Percentiles rank a stretch among this genome's conserved stretches.
phyloP scores from a whole-genome alignment of 2,888 invertebrate species.

The Erynnis tages region DNA sequence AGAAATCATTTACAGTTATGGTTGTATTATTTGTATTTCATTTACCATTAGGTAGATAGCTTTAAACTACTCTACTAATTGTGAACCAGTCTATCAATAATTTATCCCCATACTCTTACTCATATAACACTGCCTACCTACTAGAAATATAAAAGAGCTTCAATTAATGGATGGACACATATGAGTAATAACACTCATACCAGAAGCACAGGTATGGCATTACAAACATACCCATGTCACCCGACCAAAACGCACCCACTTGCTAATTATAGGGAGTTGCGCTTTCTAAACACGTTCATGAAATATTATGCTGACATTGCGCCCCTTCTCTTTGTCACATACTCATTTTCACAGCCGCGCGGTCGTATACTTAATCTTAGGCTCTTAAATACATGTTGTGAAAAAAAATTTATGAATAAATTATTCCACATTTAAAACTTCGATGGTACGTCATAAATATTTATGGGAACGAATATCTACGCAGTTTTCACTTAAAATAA shows the following conservation, averaged over 20 bases:
- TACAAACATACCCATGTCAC: neutral
- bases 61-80: too few species aligned
- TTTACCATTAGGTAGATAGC: too few species aligned
- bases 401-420: neutral
- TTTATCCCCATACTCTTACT: too few species aligned
- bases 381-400: neutral
- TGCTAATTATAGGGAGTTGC: conserved; percentile 18
- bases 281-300: conserved; percentile 22
- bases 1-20: too few species aligned
- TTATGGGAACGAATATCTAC: neutral
- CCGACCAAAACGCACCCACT: conserved; percentile 8
- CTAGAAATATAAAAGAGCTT: too few species aligned
- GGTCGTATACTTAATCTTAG: neutral
- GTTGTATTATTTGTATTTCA: too few species aligned
- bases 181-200: too few species aligned
- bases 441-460: neutral
- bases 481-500: neutral
- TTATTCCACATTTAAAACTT: neutral
- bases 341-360: neutral
- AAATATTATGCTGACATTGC: conserved; percentile 2
- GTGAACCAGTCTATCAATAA: too few species aligned
- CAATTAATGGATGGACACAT: too few species aligned
- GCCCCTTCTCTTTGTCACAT: conserved; percentile 5
- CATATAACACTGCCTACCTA: too few species aligned
- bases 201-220: neutral